These are phyloP conservation scores for Channa maculata DNA, from an alignment of 2,113 vertebrate species.

Conservation along the genomic window DNA sequence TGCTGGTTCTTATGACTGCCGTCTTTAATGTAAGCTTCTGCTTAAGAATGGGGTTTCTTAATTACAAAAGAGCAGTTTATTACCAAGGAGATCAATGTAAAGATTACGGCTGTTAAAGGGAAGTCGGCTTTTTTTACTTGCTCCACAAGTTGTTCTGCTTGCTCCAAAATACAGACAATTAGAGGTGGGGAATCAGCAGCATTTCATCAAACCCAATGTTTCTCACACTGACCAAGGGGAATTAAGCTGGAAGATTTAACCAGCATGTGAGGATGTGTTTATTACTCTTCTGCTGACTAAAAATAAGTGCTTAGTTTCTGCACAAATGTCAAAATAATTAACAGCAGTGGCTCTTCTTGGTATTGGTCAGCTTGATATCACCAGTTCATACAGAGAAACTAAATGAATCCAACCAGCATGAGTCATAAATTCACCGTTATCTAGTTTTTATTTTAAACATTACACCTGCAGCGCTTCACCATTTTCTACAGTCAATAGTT, in stretches of 20 bases:
- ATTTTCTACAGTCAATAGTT: too few relatives aligned
- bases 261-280: slow-evolving; percentile 13
- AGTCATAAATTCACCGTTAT: slow-evolving; percentile 6
- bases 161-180: slow-evolving; percentile 70
- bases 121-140: slow-evolving; percentile 56
- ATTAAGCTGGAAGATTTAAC: slow-evolving; percentile 28
- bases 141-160: slow-evolving; percentile 48
- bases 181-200: slow-evolving; percentile 20
- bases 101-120: slow-evolving; percentile 69
- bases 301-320: slow-evolving; percentile 28
- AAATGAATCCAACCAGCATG: slow-evolving; percentile 12
- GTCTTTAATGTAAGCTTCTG: slow-evolving; percentile 59
- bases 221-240: slow-evolving; percentile 24
- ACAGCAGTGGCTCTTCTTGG: not conserved
- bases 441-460: not conserved
- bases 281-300: slow-evolving; percentile 13
- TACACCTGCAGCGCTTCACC: not conserved
- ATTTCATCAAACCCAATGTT: slow-evolving; percentile 41
- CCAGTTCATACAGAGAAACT: slow-evolving; percentile 17
- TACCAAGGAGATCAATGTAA: slow-evolving; percentile 80
- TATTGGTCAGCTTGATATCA: not conserved
- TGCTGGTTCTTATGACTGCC: slow-evolving; percentile 36
- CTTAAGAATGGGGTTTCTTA: slow-evolving; percentile 66
- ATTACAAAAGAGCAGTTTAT: slow-evolving; percentile 80
- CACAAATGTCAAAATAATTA: slow-evolving; percentile 4